phyloP scores from a whole-genome alignment of 2,888 invertebrate genomes.

The Oscheius sp. region DNA sequence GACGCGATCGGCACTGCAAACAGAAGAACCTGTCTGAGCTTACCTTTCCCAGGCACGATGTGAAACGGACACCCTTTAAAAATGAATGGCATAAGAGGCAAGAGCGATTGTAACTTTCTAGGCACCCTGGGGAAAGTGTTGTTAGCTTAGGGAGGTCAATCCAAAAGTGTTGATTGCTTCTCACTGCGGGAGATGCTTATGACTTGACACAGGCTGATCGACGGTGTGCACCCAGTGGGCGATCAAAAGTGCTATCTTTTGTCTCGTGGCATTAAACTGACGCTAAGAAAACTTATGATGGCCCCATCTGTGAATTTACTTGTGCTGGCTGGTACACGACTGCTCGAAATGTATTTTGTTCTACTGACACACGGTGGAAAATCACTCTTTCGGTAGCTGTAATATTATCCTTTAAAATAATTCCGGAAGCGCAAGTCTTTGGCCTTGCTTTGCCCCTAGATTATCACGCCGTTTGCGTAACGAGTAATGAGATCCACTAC shows the following conservation, averaged over 20 bases:
- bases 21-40: conserved; percentile 33
- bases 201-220: conserved; percentile 28
- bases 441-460: conserved; percentile 19
- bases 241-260: background rate
- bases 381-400: no score
- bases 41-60: conserved; percentile 31
- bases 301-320: no score
- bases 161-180: conserved; percentile 34
- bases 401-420: background rate
- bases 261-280: background rate
- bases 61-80: conserved; percentile 17
- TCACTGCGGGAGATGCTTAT: conserved; percentile 23
- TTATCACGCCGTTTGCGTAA: conserved; percentile 31
- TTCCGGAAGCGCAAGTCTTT: background rate
- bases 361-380: no score
- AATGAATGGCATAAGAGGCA: background rate
- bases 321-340: no score
- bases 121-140: conserved; percentile 26
- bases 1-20: conserved; percentile 35
- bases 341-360: no score
- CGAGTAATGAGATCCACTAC: conserved; percentile 34
- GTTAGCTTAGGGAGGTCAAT: conserved; percentile 24
- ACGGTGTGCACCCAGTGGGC: conserved; percentile 1
- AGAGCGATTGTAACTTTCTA: background rate
- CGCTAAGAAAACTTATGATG: background rate